Evolutionary conservation across 2,113 vertebrate species (phyloP).

Genomic region (Heterotis niloticus): DNA sequence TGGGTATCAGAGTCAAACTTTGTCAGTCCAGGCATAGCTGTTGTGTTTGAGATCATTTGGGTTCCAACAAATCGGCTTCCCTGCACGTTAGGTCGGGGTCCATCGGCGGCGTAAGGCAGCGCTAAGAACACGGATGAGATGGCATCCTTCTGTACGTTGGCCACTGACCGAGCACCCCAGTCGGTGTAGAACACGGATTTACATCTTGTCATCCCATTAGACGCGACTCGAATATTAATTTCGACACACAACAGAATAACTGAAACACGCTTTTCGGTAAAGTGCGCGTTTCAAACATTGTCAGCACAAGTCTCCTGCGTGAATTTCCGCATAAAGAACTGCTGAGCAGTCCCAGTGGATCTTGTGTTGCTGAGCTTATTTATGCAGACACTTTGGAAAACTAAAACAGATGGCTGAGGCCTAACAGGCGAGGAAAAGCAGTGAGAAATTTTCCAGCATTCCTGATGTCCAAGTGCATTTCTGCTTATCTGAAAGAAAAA

Average conservation of each 20-base stretch:
- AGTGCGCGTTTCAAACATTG: neutral
- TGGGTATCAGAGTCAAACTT: slow-evolving; percentile 33
- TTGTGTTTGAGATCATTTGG: slow-evolving; percentile 42
- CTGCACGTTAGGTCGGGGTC: slow-evolving; percentile 55
- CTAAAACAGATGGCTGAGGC: slow-evolving; percentile 17
- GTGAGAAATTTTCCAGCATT: slow-evolving; percentile 66
- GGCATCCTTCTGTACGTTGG: no score
- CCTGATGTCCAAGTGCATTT: slow-evolving; percentile 56
- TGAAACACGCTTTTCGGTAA: neutral
- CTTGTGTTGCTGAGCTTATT: neutral
- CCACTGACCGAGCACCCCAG: no score
- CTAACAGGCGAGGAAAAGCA: neutral
- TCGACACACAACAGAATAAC: slow-evolving; percentile 39
- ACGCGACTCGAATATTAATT: no score
- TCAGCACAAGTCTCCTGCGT: neutral
- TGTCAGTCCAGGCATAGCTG: slow-evolving; percentile 46
- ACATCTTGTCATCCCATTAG: no score
- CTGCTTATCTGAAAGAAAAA: slow-evolving; percentile 62
- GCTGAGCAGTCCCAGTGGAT: neutral
- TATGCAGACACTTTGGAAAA: slow-evolving; percentile 6
- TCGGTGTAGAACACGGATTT: no score
- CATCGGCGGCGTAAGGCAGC: slow-evolving; percentile 55
- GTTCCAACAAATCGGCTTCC: slow-evolving; percentile 52
- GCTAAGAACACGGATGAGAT: slow-evolving; percentile 54
- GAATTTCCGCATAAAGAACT: neutral